These are phyloP conservation scores for Poecilia velifera DNA, from an alignment of 2,797 vertebrate species.

Conservation along the genomic window DNA sequence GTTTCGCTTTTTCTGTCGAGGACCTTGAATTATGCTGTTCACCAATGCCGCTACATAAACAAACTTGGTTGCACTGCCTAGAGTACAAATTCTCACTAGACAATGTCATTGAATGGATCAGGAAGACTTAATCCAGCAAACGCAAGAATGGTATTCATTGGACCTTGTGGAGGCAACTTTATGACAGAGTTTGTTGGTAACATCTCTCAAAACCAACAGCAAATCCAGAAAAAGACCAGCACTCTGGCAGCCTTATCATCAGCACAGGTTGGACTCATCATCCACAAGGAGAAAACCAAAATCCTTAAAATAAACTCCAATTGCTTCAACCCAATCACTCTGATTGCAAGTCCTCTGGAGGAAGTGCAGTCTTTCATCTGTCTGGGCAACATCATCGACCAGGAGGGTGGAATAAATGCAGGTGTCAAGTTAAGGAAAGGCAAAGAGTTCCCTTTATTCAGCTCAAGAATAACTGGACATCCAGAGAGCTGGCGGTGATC, in stretches of 20 bases:
- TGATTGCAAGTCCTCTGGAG: background rate
- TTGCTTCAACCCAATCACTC: background rate
- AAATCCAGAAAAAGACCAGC: background rate
- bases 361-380: background rate
- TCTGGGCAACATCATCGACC: background rate
- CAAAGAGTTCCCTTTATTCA: background rate
- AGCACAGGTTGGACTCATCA: background rate
- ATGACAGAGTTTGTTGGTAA: background rate
- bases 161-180: background rate
- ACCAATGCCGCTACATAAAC: background rate
- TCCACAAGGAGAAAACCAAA: background rate
- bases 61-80: background rate
- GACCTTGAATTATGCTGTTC: background rate
- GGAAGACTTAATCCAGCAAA: background rate
- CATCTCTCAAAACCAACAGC: background rate
- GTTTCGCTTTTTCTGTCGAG: background rate
- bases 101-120: background rate
- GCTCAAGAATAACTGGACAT: background rate
- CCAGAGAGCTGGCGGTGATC: background rate
- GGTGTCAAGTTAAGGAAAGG: background rate
- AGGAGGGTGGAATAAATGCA: background rate
- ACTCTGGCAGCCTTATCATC: background rate
- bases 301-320: background rate
- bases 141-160: background rate
- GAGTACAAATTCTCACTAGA: conserved; percentile 25